Base-by-base conservation (phyloP, 2,888 invertebrate species). In the Eretmocerus hayati region DNA sequence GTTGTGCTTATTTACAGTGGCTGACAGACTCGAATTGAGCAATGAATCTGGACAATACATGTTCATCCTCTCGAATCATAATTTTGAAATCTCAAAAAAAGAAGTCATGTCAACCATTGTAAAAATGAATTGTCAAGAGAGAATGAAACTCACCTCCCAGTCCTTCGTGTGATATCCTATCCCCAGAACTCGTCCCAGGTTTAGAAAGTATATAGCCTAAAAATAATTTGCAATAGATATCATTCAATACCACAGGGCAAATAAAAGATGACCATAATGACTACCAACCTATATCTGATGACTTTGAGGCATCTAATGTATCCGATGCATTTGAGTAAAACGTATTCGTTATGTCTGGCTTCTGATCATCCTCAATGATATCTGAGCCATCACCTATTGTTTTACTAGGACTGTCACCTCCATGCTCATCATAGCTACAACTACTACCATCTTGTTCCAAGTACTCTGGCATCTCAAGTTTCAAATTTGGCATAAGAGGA, bases 381-480 rank as follows among this genome's bases (percentile, higher is more conserved):
- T 65, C 68, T 11, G 64, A 56, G 19, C 62, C 63, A 23, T 66
- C 66, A 23, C 69, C 68, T 26, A 62, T 58, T 43, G 59, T 59
- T 62, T 68, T 69, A 47, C 62, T 69, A 22, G 69, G 60, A 52
- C 56, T 61, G 43, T 70, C 71, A 9, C 65, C 66, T 39, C 63
- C 56, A 54, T 63, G 66, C 47, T 70, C 71, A 38, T 71, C 71
- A 47, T 71, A 71, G 62, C 71, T 71, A 64, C 71, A 71, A 62
- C 71, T 71, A 57, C 71, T 71, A 37, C 71, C 71, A 51, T 71
- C 71, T 54, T 70, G 71, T 56, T 78, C 77, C 55, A 77, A 69
- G 57, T 78, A 78, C 57, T 78, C 78, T 18, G 78, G 77, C 68
- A 77, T 76, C 60, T 78, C 78, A 64, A 78, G 64, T 64, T 78